A percentile compares a stretch with the other conserved stretches of the same genome.
These are phyloP conservation scores for Diplosoma virens DNA, from an alignment of 23 tunicate genomes.

Conservation along the genomic window DNA sequence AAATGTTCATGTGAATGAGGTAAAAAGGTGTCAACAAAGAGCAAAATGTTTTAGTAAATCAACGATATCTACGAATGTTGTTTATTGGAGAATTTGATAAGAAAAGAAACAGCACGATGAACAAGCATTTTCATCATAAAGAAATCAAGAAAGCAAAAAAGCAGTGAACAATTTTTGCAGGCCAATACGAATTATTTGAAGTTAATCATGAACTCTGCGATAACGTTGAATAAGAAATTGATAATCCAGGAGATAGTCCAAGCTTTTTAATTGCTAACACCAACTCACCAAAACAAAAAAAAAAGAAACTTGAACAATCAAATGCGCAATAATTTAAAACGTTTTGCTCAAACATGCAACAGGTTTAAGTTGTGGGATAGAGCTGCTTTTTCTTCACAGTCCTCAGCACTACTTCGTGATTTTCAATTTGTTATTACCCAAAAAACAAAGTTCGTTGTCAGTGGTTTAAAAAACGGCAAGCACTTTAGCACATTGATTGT, in stretches of 20 bases:
- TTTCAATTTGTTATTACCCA: background rate
- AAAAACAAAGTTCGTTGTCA: too few species aligned
- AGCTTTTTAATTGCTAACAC: background rate
- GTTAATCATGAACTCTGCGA: background rate
- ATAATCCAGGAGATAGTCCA: background rate
- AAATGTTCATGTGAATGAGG: background rate
- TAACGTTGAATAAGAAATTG: background rate
- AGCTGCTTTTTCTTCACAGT: background rate
- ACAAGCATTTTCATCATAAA: background rate
- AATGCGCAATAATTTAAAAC: background rate
- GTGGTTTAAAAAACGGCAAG: too few species aligned
- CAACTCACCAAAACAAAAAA: background rate
- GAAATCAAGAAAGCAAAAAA: background rate
- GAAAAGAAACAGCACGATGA: background rate
- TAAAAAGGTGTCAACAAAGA: conserved; percentile 3
- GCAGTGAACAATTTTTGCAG: background rate
- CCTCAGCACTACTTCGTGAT: conserved; percentile 2
- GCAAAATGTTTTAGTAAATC: background rate
- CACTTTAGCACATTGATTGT: too few species aligned
- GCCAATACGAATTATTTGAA: background rate
- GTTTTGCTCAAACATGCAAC: background rate
- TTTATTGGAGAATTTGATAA: background rate
- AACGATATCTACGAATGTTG: background rate
- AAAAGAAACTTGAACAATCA: too few species aligned
- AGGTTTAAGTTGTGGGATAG: background rate